Percentiles rank a stretch among this genome's conserved stretches.
Conservation (phyloP, 2,113 vertebrate species). For the Lynx canadensis region DNA sequence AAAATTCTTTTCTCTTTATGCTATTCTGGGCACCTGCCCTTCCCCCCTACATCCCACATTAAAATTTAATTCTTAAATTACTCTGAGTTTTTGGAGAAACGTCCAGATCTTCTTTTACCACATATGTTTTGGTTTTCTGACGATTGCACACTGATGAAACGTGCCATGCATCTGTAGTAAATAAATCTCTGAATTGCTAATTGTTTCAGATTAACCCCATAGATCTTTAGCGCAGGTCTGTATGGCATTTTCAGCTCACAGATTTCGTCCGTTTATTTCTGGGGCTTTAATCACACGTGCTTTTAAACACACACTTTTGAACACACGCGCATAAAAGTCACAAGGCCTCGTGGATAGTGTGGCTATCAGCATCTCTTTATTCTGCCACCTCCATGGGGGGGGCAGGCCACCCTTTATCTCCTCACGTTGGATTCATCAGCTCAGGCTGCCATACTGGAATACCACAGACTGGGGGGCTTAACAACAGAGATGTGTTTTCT, state of each 20-base stretch:
- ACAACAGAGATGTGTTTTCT: background rate
- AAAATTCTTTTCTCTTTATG: background rate
- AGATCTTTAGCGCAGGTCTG: constrained; percentile 64
- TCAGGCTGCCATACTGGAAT: accelerated
- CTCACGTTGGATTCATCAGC: background rate
- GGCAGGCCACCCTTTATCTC: background rate
- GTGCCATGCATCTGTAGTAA: constrained; percentile 67
- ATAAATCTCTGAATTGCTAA: constrained; percentile 73
- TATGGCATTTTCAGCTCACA: constrained; percentile 49
- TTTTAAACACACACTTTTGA: too few relatives aligned
- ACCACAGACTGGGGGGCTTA: background rate
- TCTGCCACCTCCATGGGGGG: accelerated
- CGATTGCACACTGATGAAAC: constrained; percentile 59
- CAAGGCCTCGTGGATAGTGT: background rate
- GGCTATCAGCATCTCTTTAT: background rate
- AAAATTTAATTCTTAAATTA: constrained; percentile 48
- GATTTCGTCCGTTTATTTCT: constrained; percentile 50
- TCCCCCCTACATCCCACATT: background rate
- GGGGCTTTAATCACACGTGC: background rate
- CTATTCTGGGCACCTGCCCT: background rate
- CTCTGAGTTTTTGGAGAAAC: constrained; percentile 53
- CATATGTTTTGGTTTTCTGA: constrained; percentile 63
- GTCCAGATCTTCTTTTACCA: constrained; percentile 39
- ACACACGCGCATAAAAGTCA: background rate
- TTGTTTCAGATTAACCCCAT: constrained; percentile 68